Conservation (phyloP, 2,797 vertebrate genomes). For the Chelonia mydas region DNA sequence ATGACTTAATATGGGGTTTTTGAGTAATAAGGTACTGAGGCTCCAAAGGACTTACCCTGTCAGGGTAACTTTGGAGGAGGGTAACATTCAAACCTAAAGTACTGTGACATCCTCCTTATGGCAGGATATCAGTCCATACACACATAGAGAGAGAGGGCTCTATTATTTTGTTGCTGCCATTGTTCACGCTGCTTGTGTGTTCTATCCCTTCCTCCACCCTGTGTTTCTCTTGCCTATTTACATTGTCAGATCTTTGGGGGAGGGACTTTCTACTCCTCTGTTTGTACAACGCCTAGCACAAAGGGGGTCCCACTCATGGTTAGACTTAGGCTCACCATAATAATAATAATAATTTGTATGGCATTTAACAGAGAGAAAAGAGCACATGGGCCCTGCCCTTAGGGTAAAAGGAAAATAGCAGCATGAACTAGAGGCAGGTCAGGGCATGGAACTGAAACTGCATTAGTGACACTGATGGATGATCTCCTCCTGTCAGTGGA, state of each 20-base stretch:
- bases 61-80: fast-evolving
- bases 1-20: not conserved
- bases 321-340: not conserved
- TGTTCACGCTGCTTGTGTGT: not conserved
- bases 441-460: not conserved
- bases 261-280: not conserved
- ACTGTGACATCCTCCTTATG: not conserved
- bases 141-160: not conserved
- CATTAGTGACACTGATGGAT: not conserved
- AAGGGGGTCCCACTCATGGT: not conserved
- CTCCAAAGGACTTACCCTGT: not conserved
- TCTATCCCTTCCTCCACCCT: not conserved
- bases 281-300: not conserved
- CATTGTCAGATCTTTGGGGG: not conserved
- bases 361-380: not conserved
- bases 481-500: not conserved
- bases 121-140: not conserved
- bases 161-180: fast-evolving
- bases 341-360: not conserved
- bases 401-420: not conserved
- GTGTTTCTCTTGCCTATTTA: not conserved
- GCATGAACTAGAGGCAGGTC: not conserved
- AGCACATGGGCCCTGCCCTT: not conserved
- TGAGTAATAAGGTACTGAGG: not conserved
- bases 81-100: not conserved